Evolutionary conservation across 2,888 invertebrate species (phyloP), one percentile per base, ranked within the genome.

Genomic region (Xylota segnis): DNA sequence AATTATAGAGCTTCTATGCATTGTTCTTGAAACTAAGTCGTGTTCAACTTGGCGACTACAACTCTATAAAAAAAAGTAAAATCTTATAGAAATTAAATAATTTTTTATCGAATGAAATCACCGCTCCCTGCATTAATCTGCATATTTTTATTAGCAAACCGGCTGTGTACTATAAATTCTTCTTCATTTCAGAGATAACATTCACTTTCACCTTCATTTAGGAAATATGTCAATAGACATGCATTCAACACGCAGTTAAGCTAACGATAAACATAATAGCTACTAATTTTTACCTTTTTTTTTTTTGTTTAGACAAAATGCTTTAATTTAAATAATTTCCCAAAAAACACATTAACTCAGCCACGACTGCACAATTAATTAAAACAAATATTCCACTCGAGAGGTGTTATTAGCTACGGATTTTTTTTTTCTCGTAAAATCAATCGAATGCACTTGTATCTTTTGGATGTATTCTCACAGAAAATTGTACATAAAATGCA

Each of bases 181-280:
- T 45, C 16, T 16, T 45, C 43, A 43, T 43, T 14, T 43, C n/a
- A n/a, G 14, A 43, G 4, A 45, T 45, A 50, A 50, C 23, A 81
- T 40, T 75, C 75, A 84, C 84, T 84, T 84, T 84, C 84, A 84
- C 84, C 75, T 79, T 83, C 79, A 29, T 61, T 47, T 37, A 40
- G 56, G 29, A 76, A 29, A 58, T 40, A 54, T n/a, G 18, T 14
- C 50, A 1, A 54, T 40, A 23, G 47, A 47, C 3, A 32, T 34
- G 16, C 14, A 47, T 32, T 18, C n/a, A n/a, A 23, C 45, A 54
- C 12, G 4, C 7, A 29, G 27, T 56, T 43, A 29, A 29, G 29
- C 54, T 58, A 18, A 32, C 45, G 43, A 40, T 2, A 45, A 56
- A 43, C 7, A 54, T 34, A 29, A 43, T 29, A 27, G 3, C n/a